These are phyloP conservation scores for Dolichoris vasculosae DNA, from an alignment of 1,140 invertebrate genomes.

Conservation along the genomic window DNA sequence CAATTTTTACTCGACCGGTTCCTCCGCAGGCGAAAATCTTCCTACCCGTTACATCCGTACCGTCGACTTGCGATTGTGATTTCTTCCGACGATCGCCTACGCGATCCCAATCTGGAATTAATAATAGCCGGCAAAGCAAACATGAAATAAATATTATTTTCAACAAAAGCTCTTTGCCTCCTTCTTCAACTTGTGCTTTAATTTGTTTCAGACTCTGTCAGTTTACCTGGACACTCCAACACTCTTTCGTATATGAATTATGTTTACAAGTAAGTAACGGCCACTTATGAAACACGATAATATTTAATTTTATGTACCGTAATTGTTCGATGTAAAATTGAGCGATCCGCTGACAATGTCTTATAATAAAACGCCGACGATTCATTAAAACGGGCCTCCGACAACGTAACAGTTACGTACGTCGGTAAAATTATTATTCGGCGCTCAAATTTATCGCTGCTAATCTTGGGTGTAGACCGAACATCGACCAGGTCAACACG, in stretches of 20 bases:
- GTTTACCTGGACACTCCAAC: background rate
- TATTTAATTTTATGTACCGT: constrained; percentile 19
- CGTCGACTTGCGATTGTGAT: too few species aligned
- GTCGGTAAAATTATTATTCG: background rate
- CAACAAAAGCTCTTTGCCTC: background rate
- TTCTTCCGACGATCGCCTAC: background rate
- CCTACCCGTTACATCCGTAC: background rate
- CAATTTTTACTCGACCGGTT: background rate
- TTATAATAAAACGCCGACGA: background rate
- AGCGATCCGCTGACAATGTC: background rate
- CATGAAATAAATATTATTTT: background rate
- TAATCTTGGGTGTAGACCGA: background rate
- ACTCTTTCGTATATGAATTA: constrained; percentile 51
- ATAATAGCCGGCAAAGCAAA: background rate
- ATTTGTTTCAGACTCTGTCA: constrained; percentile 39
- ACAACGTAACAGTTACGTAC: background rate
- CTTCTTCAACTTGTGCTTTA: background rate
- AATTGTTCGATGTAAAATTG: background rate
- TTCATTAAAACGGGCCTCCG: background rate
- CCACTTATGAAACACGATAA: background rate
- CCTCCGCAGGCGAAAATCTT: background rate
- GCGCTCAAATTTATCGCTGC: background rate
- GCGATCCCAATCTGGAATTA: background rate
- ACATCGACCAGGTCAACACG: background rate
- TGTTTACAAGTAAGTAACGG: constrained; percentile 51